Conservation (phyloP, 2,113 vertebrate species). For the Crotalus tigris region DNA sequence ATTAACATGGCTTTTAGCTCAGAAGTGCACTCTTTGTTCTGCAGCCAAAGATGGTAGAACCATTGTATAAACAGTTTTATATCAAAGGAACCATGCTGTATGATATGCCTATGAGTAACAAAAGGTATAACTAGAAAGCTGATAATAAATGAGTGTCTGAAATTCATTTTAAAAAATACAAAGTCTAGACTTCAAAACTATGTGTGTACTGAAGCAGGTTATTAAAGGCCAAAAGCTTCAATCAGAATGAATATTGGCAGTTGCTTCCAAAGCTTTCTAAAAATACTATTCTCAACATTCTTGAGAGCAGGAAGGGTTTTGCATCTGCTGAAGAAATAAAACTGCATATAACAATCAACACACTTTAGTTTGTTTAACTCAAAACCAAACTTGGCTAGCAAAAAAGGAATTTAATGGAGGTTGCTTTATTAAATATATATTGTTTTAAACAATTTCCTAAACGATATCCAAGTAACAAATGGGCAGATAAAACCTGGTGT, state of each 20-base stretch:
- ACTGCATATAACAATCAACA: conserved; percentile 45
- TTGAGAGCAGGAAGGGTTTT: conserved; percentile 3
- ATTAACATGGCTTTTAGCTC: conserved; percentile 14
- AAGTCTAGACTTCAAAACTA: conserved; percentile 50
- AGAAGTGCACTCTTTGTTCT: background rate
- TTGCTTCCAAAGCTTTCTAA: conserved; percentile 42
- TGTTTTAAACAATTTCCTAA: conserved; percentile 15
- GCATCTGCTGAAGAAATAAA: conserved; percentile 28
- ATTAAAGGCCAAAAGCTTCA: background rate
- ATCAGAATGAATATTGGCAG: conserved; percentile 37
- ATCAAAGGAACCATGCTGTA: conserved; percentile 17
- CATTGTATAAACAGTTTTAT: conserved; percentile 16
- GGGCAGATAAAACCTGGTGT: background rate
- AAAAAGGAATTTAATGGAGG: conserved; percentile 35
- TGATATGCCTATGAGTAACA: conserved; percentile 3
- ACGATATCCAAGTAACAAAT: background rate
- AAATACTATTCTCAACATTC: background rate
- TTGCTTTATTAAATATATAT: background rate
- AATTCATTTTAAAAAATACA: conserved; percentile 8
- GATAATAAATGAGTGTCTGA: conserved; percentile 38
- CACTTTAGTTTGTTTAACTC: conserved; percentile 24
- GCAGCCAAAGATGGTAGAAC: background rate
- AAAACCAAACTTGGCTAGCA: conserved; percentile 41
- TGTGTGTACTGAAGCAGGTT: conserved; percentile 19
- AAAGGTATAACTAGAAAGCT: conserved; percentile 23